phyloP scores from a whole-genome alignment of 2,888 invertebrate genomes.

The Athrips mouffetella region DNA sequence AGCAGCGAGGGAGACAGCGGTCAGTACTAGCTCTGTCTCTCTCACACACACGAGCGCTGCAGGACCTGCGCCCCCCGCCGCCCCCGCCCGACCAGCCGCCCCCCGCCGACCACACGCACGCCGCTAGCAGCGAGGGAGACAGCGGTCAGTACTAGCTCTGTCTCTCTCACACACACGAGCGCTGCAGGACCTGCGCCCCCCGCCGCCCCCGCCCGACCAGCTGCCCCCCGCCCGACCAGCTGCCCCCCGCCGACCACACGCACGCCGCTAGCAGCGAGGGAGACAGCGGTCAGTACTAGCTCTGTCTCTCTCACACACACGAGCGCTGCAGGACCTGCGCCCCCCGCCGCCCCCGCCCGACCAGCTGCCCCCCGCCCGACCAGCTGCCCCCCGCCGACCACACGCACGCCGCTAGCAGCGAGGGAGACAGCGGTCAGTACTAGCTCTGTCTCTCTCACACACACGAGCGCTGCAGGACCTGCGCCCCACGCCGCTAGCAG shows the following conservation, averaged over 20 bases:
- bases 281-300: conserved; percentile 31
- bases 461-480: no score
- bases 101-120: conserved; percentile 25
- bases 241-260: not conserved
- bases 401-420: no score
- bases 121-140: conserved; percentile 27
- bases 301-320: not conserved
- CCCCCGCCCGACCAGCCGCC: not conserved
- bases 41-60: not conserved
- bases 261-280: conserved; percentile 30
- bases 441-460: no score
- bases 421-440: no score
- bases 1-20: conserved; percentile 32
- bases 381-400: no score
- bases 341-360: no score
- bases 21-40: no score
- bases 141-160: conserved; percentile 28
- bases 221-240: no score
- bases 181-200: conserved; percentile 45
- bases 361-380: no score
- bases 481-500: no score
- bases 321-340: no score
- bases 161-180: not conserved
- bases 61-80: conserved; percentile 45
- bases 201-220: conserved; percentile 7